A percentile compares a stretch with the other conserved stretches of the same genome.
Conservation (phyloP, 2,113 vertebrate genomes). For the Podarcis raffonei region DNA sequence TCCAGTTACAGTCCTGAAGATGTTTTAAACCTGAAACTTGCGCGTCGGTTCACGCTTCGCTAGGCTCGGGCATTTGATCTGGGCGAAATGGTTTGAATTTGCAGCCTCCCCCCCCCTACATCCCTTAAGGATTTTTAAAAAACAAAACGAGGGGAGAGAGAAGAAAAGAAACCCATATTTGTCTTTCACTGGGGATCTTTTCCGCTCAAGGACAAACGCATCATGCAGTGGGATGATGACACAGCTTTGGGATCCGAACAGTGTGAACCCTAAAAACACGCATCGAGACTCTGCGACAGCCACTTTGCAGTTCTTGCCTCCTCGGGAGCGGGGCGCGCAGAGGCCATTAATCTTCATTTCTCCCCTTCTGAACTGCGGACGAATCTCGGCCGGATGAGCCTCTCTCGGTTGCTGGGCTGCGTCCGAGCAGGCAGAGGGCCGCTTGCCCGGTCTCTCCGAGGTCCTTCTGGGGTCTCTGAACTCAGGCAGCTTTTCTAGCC, state of each 20-base stretch:
- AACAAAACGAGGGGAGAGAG: background rate
- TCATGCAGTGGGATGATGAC: background rate
- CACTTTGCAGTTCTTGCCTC: background rate
- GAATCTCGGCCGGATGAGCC: background rate
- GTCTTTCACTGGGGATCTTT: background rate
- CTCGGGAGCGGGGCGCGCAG: background rate
- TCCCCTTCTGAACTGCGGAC: too few relatives aligned
- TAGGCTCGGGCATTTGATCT: conserved; percentile 4
- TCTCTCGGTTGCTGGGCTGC: background rate
- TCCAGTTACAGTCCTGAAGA: background rate
- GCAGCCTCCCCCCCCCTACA: background rate
- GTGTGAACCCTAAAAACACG: background rate
- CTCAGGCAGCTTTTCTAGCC: background rate
- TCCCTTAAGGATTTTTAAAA: too few relatives aligned
- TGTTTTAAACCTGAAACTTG: background rate
- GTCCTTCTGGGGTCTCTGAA: background rate
- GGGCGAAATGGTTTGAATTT: conserved; percentile 10
- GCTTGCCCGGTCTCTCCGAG: background rate
- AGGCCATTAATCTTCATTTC: background rate
- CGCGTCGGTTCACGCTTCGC: background rate
- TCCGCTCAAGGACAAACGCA: background rate
- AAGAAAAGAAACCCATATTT: background rate
- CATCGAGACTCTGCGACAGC: background rate
- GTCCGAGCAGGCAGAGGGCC: background rate
- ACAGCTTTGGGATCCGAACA: background rate